Evolutionary conservation across 2,888 invertebrate species (phyloP), one percentile per base, ranked within the genome.

Genomic region (Oscheius onirici): DNA sequence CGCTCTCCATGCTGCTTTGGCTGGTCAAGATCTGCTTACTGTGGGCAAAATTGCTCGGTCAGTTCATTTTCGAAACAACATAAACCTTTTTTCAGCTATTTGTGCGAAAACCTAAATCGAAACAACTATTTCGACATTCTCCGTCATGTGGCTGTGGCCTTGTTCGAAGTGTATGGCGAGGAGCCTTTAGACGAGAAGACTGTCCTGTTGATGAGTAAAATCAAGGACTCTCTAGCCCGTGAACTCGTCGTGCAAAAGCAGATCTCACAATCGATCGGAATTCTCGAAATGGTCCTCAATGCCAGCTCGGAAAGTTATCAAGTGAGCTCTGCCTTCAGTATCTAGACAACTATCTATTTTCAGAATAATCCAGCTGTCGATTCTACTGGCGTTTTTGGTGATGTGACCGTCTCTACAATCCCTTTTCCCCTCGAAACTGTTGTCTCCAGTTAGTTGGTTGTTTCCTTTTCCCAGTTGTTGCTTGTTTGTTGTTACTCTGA

Each of bases 21-120:
- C 60, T 34, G 57, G 58, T 20, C 78, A 78, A 55, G 69, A 69
- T 17, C 11, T 40, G 0, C 26, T 5, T 15, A 71, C 90, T 96
- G 84, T 93, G 93, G 87, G 96, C 96, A 89, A 89, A 97, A 74
- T 92, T 93, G n/a, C 79, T 93, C 84, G 91, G 95, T 69, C 34
- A 51, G n/a, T 11, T 66, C 22, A 17, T 52, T 65, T 61, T 44
- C 61, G 10, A 11, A 15, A 15, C 26, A 41, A 13, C 13, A 8
- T 13, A 46, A 22, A 89, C 89, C 71, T 13, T 90, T 96, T 69
- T 88, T 95, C 10, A 91, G 91, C 74, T 97, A 95, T 88, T 89
- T 95, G 43, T 66, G 67, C 82, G 84, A 73, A 84, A 87, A 87
- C 88, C 87, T 83, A 77, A 83, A 82, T 84, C 74, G 73, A 46